Evolutionary conservation across 2,113 vertebrate genomes (phyloP), one percentile per base, ranked within the genome.

Genomic region (Pangasianodon gigas): DNA sequence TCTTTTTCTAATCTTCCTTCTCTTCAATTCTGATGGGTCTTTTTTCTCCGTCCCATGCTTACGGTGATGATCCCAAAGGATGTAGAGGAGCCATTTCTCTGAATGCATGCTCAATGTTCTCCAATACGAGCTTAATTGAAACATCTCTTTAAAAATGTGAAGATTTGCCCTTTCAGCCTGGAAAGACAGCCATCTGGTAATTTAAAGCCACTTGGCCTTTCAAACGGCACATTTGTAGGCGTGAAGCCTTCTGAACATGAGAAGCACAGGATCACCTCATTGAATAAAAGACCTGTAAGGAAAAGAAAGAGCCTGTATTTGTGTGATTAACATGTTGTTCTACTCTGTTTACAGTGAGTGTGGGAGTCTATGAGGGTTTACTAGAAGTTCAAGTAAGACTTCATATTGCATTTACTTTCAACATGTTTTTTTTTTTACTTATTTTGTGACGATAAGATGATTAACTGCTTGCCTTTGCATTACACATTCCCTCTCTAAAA

Each of bases 201-300:
- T 94, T 94, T 93, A 95, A 93, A 90, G 91, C 75, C 90, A 90
- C 94, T 93, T 91, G 93, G 89, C 93, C 92, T 93, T 93, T 93
- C 85, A 92, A 91, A 93, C 86, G 91, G 67, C 88, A 56, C 93
- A 84, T 91, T 93, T 88, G 88, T 41, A 69, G 69, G 62, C 54
- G 67, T 58, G 37, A 52, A 62, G 54, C 77, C 46, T 65, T 88
- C 24, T 41, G 87, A 87, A 93, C 92, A 91, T 87, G 87, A 85
- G 84, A 92, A 86, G 86, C 85, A 86, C 85, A 88, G 48, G 91
- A 93, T 91, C 84, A 89, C 85, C 80, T 52, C 65, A 54, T 87
- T 79, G 85, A 90, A 87, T 88, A 84, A 5, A 37, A 89, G 62
- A 88, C 84, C 52, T 92, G 24, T 52, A 75, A 54, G 37, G n/a